Evolutionary conservation across 2,888 invertebrate species (phyloP).

Genomic region (Synergus laeviventris): DNA sequence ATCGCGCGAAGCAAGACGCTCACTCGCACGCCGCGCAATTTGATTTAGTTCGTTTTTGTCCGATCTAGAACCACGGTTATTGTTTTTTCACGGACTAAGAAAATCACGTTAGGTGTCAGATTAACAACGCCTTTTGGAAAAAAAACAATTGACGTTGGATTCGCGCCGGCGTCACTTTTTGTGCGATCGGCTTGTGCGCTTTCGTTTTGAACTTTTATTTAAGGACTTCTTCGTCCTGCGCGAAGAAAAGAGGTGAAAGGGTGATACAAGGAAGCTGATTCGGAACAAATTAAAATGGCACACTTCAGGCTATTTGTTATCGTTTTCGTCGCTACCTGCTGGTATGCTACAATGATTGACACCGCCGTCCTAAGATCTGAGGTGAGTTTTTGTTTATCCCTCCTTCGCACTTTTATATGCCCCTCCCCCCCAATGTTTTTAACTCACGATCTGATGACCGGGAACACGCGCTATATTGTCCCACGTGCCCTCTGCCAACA

Average conservation of each 20-base stretch:
- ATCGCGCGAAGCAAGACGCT: conserved; percentile 45
- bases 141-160: conserved; percentile 6
- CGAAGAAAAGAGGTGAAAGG: conserved; percentile 29
- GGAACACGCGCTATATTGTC: conserved; percentile 20
- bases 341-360: conserved; percentile 60
- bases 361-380: conserved; percentile 60
- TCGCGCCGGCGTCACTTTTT: conserved; percentile 20
- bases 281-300: conserved; percentile 55
- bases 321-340: conserved; percentile 54
- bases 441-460: not conserved
- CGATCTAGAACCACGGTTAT: not conserved
- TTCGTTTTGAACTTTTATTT: conserved; percentile 12
- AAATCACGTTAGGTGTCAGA: conserved; percentile 4
- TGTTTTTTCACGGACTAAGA: not conserved
- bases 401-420: not conserved
- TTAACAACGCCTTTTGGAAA: conserved; percentile 24
- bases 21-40: not conserved
- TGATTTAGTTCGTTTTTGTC: not conserved
- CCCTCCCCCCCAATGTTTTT: not conserved
- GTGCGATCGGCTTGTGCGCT: conserved; percentile 23
- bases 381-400: conserved; percentile 54
- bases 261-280: conserved; percentile 9
- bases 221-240: conserved; percentile 27
- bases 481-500: conserved; percentile 15
- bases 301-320: conserved; percentile 53